Conservation (phyloP, 2,888 invertebrate species). For the Drosophila macrospina region DNA sequence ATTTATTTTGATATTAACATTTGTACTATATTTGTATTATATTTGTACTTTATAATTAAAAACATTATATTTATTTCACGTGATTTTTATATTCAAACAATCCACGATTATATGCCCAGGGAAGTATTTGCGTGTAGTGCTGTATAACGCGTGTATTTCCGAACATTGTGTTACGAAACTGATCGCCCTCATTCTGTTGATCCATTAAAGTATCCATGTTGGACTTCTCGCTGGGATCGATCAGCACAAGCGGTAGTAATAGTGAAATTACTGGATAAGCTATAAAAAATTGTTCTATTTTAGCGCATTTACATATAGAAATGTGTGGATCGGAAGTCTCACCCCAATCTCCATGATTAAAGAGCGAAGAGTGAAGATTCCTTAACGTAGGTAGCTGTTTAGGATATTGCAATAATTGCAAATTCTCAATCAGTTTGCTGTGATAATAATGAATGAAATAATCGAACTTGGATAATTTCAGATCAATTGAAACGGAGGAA, state of each 20-base stretch:
- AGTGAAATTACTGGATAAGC: slow-evolving; percentile 59
- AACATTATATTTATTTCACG: background rate
- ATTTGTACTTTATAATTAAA: too few species aligned
- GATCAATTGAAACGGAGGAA: slow-evolving; percentile 72
- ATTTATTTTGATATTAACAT: background rate
- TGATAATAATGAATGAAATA: slow-evolving; percentile 80
- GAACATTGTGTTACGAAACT: slow-evolving; percentile 61
- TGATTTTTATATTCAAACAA: slow-evolving; percentile 56
- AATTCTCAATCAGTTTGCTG: slow-evolving; percentile 64
- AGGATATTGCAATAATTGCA: slow-evolving; percentile 69
- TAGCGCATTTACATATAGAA: background rate
- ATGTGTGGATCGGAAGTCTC: slow-evolving; percentile 5
- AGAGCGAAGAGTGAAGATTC: slow-evolving; percentile 70
- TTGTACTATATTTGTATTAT: background rate
- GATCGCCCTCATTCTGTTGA: slow-evolving; percentile 45
- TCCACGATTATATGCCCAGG: slow-evolving; percentile 79
- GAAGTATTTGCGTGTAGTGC: slow-evolving; percentile 72
- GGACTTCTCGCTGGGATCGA: slow-evolving; percentile 73
- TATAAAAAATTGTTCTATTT: slow-evolving; percentile 19
- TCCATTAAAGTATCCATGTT: slow-evolving; percentile 70
- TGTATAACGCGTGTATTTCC: slow-evolving; percentile 56
- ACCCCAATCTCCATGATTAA: slow-evolving; percentile 77
- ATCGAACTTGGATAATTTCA: slow-evolving; percentile 78
- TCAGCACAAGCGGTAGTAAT: slow-evolving; percentile 63
- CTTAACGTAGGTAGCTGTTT: slow-evolving; percentile 70